Conservation (phyloP, 2,113 vertebrate genomes). For the Jaculus jaculus region DNA sequence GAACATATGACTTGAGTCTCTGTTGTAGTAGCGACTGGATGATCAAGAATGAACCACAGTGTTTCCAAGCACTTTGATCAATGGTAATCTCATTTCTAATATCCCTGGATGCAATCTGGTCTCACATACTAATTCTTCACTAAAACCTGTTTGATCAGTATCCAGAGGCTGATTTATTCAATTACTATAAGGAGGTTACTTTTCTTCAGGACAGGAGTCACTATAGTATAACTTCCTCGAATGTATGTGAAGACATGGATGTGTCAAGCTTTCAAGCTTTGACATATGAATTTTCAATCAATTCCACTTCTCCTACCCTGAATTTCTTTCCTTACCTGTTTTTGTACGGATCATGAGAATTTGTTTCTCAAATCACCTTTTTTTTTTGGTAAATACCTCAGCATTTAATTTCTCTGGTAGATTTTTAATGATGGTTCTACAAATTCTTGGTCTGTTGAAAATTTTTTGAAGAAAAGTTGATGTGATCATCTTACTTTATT, state of each 20-base stretch:
- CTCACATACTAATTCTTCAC: neutral
- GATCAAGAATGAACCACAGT: neutral
- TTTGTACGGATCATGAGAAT: neutral
- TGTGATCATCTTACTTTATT: neutral
- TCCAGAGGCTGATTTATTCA: neutral
- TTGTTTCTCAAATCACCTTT: neutral
- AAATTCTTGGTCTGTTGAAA: slow-evolving; percentile 10
- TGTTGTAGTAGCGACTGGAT: neutral
- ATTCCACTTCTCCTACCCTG: neutral
- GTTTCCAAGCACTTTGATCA: neutral
- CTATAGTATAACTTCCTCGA: neutral
- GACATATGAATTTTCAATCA: neutral
- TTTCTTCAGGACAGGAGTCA: neutral
- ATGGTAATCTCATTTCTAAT: neutral
- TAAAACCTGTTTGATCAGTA: neutral
- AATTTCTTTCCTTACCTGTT: neutral
- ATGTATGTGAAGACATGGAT: neutral
- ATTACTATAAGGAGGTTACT: neutral
- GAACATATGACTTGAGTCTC: neutral
- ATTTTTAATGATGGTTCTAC: neutral
- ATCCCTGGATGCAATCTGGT: neutral
- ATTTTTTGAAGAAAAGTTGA: neutral
- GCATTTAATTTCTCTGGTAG: neutral
- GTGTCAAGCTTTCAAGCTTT: neutral
- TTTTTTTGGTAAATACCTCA: neutral